Base-by-base conservation (phyloP, 1,140 invertebrate genomes). In the Piezodorus guildinii region DNA sequence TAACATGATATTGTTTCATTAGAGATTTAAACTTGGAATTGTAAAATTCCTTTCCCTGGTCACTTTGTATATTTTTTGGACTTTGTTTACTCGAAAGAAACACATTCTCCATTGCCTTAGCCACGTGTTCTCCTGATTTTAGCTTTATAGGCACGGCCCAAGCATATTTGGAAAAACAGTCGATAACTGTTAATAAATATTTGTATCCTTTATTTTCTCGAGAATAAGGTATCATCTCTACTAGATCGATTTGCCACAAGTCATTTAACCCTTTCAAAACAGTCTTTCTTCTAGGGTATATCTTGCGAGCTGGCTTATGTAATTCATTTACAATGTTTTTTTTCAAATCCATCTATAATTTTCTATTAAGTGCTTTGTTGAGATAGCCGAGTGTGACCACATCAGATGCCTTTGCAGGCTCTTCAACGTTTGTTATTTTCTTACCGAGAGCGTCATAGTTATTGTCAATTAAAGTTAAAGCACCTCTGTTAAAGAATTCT, bases 41-140 rank as follows among this genome's bases (percentile, higher is more conserved):
- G 25, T 67, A 71, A 68, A 72, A 74, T 70, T 74, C 72, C 56
- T 67, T 72, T 17, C 74, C 73, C 16, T 68, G 14, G 68, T 74
- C 72, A n/a, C 71, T 72, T 68, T 73, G 68, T 52, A 70, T 25
- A 54, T 43, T 21, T 34, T 17, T 15, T 5, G 46, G 44, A 12
- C 6, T 39, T 44, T 34, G 16, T 10, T 9, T 75, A 79, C 63
- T 73, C 73, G 68, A 69, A 74, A 27, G 71, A 70, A 49, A 71
- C 69, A 71, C 80, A 79, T 45, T 69, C 23, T 49, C 21, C 46
- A 49, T 49, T 4, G 46, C 21, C 17, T 49, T 49, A n/a, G 46
- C 2, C 46, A n/a, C 46, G 17, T 49, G 67, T 0, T 44, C 44
- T 10, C 43, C 68, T 23, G 64, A 65, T 69, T 74, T 73, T 2